These are phyloP conservation scores for Chelonia mydas DNA, from an alignment of 2,797 vertebrate species.

Conservation along the genomic window DNA sequence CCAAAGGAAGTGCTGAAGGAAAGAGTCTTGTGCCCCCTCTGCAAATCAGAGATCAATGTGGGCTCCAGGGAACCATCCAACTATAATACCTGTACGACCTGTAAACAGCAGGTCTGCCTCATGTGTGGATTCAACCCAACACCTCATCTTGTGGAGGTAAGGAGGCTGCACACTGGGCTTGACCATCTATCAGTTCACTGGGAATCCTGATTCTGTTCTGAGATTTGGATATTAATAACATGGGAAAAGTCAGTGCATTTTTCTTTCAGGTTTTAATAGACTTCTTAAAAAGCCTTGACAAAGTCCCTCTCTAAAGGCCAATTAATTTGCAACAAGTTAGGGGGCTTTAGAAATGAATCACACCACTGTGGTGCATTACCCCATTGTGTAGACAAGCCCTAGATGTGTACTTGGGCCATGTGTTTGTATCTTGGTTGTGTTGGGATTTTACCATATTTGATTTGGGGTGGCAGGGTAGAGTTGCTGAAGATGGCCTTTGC, in stretches of 20 bases:
- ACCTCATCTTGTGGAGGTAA: conserved; percentile 96
- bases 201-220: background rate
- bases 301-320: background rate
- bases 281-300: background rate
- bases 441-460: background rate
- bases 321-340: background rate
- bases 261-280: background rate
- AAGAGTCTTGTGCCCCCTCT: conserved; percentile 91
- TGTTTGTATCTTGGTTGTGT: background rate
- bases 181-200: background rate
- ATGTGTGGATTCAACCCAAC: conserved; percentile 99
- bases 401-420: background rate
- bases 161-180: background rate
- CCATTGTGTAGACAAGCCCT: background rate
- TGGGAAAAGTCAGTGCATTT: background rate
- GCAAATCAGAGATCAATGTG: conserved; percentile 94
- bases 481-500: background rate
- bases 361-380: background rate
- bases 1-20: conserved; percentile 89
- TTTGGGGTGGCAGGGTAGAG: background rate
- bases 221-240: background rate
- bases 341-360: background rate
- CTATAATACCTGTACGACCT: conserved; percentile 96
- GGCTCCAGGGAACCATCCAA: conserved; percentile 88
- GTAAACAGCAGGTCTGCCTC: conserved; percentile 95